Percentiles rank a stretch among this genome's conserved stretches.
Conservation (phyloP, 2,888 invertebrate genomes). For the Brassicogethes aeneus region DNA sequence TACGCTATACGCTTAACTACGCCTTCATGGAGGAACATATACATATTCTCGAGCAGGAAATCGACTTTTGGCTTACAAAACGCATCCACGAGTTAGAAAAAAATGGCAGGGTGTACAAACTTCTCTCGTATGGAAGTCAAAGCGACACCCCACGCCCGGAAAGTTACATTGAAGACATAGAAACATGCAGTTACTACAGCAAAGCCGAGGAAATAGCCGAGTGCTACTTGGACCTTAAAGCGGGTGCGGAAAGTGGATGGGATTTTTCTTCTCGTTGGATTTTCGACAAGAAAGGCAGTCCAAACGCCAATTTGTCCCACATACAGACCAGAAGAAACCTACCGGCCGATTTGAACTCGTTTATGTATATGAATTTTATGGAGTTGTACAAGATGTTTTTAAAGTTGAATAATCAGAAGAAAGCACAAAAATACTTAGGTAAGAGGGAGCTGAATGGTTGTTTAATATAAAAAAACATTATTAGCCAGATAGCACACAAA, state of each 20-base stretch:
- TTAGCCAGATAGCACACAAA: too few relatives aligned
- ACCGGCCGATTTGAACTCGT: slow-evolving; percentile 76
- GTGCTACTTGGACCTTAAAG: slow-evolving; percentile 49
- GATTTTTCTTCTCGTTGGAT: slow-evolving; percentile 82
- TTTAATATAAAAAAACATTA: too few relatives aligned
- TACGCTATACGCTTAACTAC: slow-evolving; percentile 50
- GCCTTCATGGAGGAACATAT: slow-evolving; percentile 53
- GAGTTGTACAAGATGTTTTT: slow-evolving; percentile 53
- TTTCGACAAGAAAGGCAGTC: slow-evolving; percentile 44
- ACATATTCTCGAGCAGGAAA: slow-evolving; percentile 51
- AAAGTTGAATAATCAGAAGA: slow-evolving; percentile 42
- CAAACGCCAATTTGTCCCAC: slow-evolving; percentile 46
- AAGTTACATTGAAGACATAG: slow-evolving; percentile 59
- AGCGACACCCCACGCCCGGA: slow-evolving; percentile 63
- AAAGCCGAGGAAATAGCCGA: slow-evolving; percentile 26
- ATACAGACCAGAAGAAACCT: slow-evolving; percentile 59
- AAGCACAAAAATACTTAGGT: slow-evolving; percentile 46
- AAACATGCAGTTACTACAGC: slow-evolving; percentile 36
- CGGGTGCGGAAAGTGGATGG: slow-evolving; percentile 74
- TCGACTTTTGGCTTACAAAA: slow-evolving; percentile 56
- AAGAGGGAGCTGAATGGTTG: slow-evolving; percentile 21
- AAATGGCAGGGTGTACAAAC: slow-evolving; percentile 43
- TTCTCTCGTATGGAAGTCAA: slow-evolving; percentile 54
- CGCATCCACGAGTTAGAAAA: slow-evolving; percentile 45
- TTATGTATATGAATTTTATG: slow-evolving; percentile 60